Base-by-base conservation (phyloP, 2,888 invertebrate species). In the Brenthis daphne region DNA sequence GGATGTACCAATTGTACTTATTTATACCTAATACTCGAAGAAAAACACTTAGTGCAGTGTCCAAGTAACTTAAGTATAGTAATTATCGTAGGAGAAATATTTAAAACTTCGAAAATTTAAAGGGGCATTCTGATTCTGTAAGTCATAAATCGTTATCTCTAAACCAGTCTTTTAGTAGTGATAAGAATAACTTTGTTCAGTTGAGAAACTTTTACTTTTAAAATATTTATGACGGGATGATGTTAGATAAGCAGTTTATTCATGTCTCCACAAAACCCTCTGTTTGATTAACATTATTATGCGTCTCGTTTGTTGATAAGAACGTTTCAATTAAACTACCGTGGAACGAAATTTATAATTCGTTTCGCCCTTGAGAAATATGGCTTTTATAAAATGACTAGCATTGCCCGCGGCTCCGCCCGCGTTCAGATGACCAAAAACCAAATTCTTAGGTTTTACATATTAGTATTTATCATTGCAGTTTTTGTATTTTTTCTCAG, bases 171-270 rank as follows among this genome's bases (percentile, higher is more conserved):
- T 29, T 12, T 3, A 43, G 8, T 8, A 56, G 57, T 57, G 57
- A n/a, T 29, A 58, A 58, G 24, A 24, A 24, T 24, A 24, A 48
- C 48, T 14, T 43, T 47, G 47, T 58, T 29, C n/a, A 24, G n/a
- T 29, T 1, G 14, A 29, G 11, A 48, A 58, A 48, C 48, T 3
- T 48, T 14, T 14, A n/a, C 13, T 16, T 48, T 58, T 48, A 14
- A 48, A 57, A 58, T 24, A 13, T 14, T 60, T 48, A 29, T n/a
- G 29, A 60, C 29, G 2, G n/a, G 14, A 29, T 48, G 24, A 47
- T 58, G 47, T 14, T n/a, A n/a, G 60, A 60, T 60, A 60, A 60
- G 60, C 24, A 60, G 20, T 50, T 60, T n/a, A 60, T 60, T 60
- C 48, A 60, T 50, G 50, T 50, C 48, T n/a, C 37, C 37, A 50